Base-by-base conservation (phyloP, 1,140 invertebrate species). In the Bactericera cockerelli region DNA sequence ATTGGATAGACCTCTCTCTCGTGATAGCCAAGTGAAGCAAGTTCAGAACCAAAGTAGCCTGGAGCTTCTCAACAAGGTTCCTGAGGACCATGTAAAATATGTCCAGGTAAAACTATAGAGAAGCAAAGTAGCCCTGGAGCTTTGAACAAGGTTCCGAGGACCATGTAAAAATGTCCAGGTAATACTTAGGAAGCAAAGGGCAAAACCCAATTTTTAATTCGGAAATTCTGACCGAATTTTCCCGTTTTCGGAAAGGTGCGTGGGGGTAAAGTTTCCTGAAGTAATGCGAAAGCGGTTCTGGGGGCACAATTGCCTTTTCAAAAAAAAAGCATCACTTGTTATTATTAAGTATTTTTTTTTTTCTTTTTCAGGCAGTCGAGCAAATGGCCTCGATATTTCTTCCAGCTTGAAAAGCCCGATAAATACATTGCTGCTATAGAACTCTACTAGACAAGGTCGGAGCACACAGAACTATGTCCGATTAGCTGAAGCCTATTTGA, bases 401-500 rank as follows among this genome's bases (percentile, higher is more conserved):
- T 75, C 98, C 59, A 77, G 91, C 60, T 80, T 86, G 54, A 91
- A 90, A 62, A 92, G 98, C 73, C 81, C 25, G 74, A 76, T 2
- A 81, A 82, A 58, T 87, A 82, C 65, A 78, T 80, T 0, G 76
- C 59, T 86, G 83, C 69, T 87, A 59, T 62, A 81, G 88, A 70
- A 89, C 96, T 68, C 80, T 98, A 62, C 86, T 92, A 0, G 84
- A 92, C 58, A 83, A 88, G 64, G 81, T 70, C 89, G 89, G 0
- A 87, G 83, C 64, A 74, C 87, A 8, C 84, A 89, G 67, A 91
- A 89, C 25, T 87, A 86, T 67, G 76, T 89, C 24, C 80, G 97
- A 76, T 74, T 98, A 53, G 94, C 92, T 1, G 93, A 98, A 75
- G 93, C 94, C 6, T 98, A 92, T 70, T 87, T 98, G 81, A 84